Evolutionary conservation across 2,113 vertebrate species (phyloP).

Genomic region (Aspiorhynchus laticeps): DNA sequence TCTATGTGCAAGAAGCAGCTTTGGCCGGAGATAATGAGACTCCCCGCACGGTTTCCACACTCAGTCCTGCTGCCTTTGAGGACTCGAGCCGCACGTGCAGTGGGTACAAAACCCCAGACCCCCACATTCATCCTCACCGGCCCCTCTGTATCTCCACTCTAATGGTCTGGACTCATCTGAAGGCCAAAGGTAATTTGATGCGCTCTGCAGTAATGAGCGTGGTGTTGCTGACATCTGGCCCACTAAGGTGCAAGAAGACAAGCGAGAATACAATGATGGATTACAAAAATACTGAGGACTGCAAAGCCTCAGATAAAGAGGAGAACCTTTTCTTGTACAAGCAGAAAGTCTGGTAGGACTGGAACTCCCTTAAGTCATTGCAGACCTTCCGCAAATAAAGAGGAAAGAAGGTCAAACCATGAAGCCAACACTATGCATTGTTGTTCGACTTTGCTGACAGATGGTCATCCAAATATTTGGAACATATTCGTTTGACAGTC

Average conservation of each 20-base stretch:
- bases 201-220: slow-evolving; percentile 52
- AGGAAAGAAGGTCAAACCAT: slow-evolving; percentile 17
- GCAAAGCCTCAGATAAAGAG: slow-evolving; percentile 4
- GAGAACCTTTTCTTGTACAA: not conserved
- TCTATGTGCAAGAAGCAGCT: slow-evolving; percentile 60
- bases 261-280: slow-evolving; percentile 50
- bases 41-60: slow-evolving; percentile 57
- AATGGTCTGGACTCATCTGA: slow-evolving; percentile 54
- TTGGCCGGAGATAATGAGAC: slow-evolving; percentile 70
- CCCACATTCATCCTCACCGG: slow-evolving; percentile 1
- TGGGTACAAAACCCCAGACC: slow-evolving; percentile 57
- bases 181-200: slow-evolving; percentile 62
- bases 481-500: not conserved
- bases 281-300: slow-evolving; percentile 41
- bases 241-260: slow-evolving; percentile 43
- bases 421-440: slow-evolving; percentile 9
- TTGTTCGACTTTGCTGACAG: not conserved
- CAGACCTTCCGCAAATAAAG: slow-evolving; percentile 3
- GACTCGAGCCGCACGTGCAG: slow-evolving; percentile 49
- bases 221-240: slow-evolving; percentile 66
- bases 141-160: slow-evolving; percentile 19
- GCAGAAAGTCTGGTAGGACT: slow-evolving; percentile 16
- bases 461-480: slow-evolving; percentile 24
- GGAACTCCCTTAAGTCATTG: slow-evolving; percentile 3
- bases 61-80: slow-evolving; percentile 59